phyloP scores from a whole-genome alignment of 2,797 vertebrate genomes.

The Rachycentron canadum region DNA sequence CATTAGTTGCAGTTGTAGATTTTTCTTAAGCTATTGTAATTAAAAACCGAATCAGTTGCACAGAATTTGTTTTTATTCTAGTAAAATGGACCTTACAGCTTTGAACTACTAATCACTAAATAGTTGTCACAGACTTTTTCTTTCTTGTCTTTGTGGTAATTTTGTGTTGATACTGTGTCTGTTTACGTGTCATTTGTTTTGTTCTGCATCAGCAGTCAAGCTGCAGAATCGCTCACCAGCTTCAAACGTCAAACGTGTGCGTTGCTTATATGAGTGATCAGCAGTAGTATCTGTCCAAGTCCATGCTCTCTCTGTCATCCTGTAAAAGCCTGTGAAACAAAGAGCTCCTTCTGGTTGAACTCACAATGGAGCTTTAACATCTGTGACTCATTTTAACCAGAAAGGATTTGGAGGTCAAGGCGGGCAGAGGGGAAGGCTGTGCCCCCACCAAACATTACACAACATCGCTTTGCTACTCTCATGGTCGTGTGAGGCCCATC shows the following conservation, averaged over 20 bases:
- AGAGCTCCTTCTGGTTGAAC: conserved; percentile 70
- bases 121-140: too few species aligned
- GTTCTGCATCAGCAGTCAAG: conserved; percentile 20
- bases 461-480: conserved; percentile 52
- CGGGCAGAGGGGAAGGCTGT: conserved; percentile 29
- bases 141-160: background rate
- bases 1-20: too few species aligned
- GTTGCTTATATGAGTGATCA: conserved; percentile 42
- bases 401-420: conserved; percentile 66
- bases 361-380: conserved; percentile 70
- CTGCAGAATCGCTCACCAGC: conserved; percentile 3
- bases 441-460: conserved; percentile 42
- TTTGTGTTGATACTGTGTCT: background rate
- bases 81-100: too few species aligned
- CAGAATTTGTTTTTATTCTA: background rate
- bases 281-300: conserved; percentile 40
- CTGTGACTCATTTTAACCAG: conserved; percentile 76
- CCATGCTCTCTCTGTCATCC: conserved; percentile 30
- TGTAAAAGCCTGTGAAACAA: conserved; percentile 59
- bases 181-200: background rate
- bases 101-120: too few species aligned
- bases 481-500: conserved; percentile 34
- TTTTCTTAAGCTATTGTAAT: background rate
- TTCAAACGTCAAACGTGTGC: conserved; percentile 41
- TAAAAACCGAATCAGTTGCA: background rate